phyloP scores from a whole-genome alignment of 2,888 invertebrate genomes.

The Pterostichus niger region DNA sequence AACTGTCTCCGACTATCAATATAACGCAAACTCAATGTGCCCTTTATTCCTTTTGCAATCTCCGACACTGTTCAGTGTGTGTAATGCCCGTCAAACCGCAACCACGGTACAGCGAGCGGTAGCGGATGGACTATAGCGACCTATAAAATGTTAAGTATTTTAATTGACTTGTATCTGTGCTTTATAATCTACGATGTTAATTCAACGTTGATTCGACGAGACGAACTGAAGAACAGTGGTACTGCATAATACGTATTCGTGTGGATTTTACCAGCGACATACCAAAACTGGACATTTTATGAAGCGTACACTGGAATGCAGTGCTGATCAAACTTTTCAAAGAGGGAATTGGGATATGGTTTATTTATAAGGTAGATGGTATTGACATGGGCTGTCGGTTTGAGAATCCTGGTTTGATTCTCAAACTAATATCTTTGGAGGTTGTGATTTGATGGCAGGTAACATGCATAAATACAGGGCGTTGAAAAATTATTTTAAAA shows the following conservation, averaged over 20 bases:
- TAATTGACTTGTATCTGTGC: constrained; percentile 58
- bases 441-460: too few relatives aligned
- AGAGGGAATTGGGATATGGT: too few relatives aligned
- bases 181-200: constrained; percentile 57
- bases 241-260: background rate
- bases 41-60: background rate
- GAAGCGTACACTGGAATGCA: constrained; percentile 1
- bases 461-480: too few relatives aligned
- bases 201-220: constrained; percentile 6
- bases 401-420: too few relatives aligned
- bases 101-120: background rate
- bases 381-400: too few relatives aligned
- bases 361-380: too few relatives aligned
- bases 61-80: background rate
- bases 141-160: constrained; percentile 53
- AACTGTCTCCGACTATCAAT: too few relatives aligned
- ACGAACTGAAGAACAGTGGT: background rate
- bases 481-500: too few relatives aligned
- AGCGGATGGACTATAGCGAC: constrained; percentile 26
- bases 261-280: background rate
- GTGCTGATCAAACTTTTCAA: background rate
- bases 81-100: too few relatives aligned
- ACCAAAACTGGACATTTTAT: constrained; percentile 52
- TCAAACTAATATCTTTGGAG: too few relatives aligned
- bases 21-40: background rate